Evolutionary conservation across 1,140 invertebrate species (phyloP).

Genomic region (Drosophila nigrodunni): DNA sequence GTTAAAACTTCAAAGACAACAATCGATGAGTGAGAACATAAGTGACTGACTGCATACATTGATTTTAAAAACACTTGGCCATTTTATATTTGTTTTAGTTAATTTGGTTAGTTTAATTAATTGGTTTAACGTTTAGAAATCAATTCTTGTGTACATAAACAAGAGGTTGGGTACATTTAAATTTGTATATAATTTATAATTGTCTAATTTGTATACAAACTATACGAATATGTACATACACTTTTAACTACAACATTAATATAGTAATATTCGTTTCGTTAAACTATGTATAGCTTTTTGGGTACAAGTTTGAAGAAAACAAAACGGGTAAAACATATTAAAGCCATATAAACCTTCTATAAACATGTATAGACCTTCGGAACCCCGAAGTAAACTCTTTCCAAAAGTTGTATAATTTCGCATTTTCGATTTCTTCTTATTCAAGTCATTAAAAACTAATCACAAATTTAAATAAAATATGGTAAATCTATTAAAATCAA

Average conservation of each 20-base stretch:
- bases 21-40: conserved; percentile 78
- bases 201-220: conserved; percentile 27
- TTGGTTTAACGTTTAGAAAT: conserved; percentile 7
- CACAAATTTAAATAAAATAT: background rate
- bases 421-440: background rate
- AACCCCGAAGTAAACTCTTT: conserved; percentile 36
- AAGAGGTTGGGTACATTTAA: conserved; percentile 49
- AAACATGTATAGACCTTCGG: conserved; percentile 39
- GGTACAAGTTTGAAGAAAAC: background rate
- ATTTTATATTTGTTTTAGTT: conserved; percentile 40
- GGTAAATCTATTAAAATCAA: background rate
- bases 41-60: conserved; percentile 64
- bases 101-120: conserved; percentile 16
- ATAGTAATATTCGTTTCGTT: conserved; percentile 19
- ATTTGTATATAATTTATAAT: background rate
- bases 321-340: background rate
- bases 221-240: conserved; percentile 29
- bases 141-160: conserved; percentile 55
- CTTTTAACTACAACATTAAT: conserved; percentile 49
- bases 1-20: conserved; percentile 82
- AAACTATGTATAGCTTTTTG: conserved; percentile 8
- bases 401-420: conserved; percentile 34
- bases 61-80: conserved; percentile 50
- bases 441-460: background rate
- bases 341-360: conserved; percentile 27